Base-by-base conservation (phyloP, 2,888 invertebrate genomes). In the Pyrrhia umbra region DNA sequence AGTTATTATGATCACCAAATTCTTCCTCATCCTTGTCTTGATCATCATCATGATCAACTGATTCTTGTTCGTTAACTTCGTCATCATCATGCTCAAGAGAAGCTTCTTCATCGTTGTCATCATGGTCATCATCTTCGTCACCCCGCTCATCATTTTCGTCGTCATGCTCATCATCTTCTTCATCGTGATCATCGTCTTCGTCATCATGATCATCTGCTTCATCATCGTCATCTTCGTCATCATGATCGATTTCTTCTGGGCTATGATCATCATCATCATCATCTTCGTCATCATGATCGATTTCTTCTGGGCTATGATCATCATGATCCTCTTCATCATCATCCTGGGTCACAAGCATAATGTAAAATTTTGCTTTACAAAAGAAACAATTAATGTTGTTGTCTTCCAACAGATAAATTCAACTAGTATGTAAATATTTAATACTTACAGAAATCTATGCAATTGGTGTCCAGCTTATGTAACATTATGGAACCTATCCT, bases 211-310 rank as follows among this genome's bases (percentile, higher is more conserved):
- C 68, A 10, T 83, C 79, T 5, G 84, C 54, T 15, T 74, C 65
- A 5, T 74, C 52, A 25, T 63, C 59, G 47, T 77, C 59, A 45
- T 74, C 56, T 15, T 81, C 71, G 27, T 77, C 71, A 9, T 84
- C 73, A 21, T 81, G 70, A 27, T 80, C 75, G 34, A 87, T 83
- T 16, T 85, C 84, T 20, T 88, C 80, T 34, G 89, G 82, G 46
- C 90, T 81, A 47, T 88, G 84, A 59, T 84, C 81, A 9, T 54
- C 52, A 2, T 50, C 39, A 2, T 62, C 57, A 34, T 68, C 49
- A 43, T 77, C 68, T 77, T 86, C 82, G 10, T 82, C 90, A 39
- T 91, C 85, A 67, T 88, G 83, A 39, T 90, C 85, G 56, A 74
- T 21, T 58, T 77, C 78, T 50, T 77, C 78, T 50, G 46, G 65